Conservation (phyloP, 35 echinoderm and acorn worm genomes). For the Patiria miniata region DNA sequence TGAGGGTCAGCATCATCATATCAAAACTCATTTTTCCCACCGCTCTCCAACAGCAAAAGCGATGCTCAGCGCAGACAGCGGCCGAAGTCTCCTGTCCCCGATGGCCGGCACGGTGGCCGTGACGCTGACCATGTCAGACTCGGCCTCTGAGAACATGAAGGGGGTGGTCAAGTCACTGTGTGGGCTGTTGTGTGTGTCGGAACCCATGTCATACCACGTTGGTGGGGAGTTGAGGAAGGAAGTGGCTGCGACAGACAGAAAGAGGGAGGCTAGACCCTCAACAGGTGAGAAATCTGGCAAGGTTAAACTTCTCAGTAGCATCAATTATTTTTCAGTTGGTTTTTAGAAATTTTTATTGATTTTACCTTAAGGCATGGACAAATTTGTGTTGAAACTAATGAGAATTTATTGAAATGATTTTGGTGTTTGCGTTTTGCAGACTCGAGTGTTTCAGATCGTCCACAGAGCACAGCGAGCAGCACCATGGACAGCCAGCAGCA, state of each 20-base stretch:
- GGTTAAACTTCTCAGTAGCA: no score
- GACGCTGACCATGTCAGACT: slow-evolving; percentile 57
- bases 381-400: no score
- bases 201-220: slow-evolving; percentile 75
- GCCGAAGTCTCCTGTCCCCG: neutral
- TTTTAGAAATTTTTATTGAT: no score
- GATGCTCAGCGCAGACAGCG: neutral
- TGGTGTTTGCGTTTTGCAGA: neutral
- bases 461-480: neutral
- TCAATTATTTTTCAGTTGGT: neutral
- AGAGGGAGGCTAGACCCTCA: slow-evolving; percentile 18
- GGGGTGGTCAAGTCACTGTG: slow-evolving; percentile 69
- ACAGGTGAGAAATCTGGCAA: slow-evolving; percentile 2
- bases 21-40: no score
- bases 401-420: no score
- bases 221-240: slow-evolving; percentile 42
- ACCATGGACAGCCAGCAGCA: neutral
- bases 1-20: no score
- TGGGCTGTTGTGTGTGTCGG: slow-evolving; percentile 64
- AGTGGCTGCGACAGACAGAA: neutral
- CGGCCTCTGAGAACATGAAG: slow-evolving; percentile 69
- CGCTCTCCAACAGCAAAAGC: neutral
- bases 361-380: no score
- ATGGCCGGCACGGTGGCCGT: slow-evolving; percentile 37
- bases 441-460: slow-evolving; percentile 7